Evolutionary conservation across 2,888 invertebrate species (phyloP).

Genomic region (Nebria brevicollis): DNA sequence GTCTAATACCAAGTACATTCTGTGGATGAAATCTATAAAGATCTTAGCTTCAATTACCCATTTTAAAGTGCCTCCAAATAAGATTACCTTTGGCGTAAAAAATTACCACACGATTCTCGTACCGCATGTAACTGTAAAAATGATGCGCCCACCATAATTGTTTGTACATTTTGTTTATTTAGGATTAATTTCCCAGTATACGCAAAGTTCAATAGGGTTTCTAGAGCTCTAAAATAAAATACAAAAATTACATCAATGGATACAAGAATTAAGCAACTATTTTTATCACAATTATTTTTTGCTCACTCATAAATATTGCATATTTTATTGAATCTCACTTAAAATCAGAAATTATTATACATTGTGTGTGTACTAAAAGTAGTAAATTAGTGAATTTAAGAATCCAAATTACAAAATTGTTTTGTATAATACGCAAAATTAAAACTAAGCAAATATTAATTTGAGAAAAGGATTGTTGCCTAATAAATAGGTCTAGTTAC

Average conservation of each 20-base stretch:
- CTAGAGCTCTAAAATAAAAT: slow-evolving; percentile 72
- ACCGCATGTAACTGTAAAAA: slow-evolving; percentile 83
- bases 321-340: too few species aligned
- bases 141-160: slow-evolving; percentile 84
- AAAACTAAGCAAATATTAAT: too few species aligned
- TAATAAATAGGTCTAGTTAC: slow-evolving; percentile 62
- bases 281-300: too few species aligned
- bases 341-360: too few species aligned
- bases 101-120: slow-evolving; percentile 84
- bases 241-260: slow-evolving; percentile 26
- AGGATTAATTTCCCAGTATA: slow-evolving; percentile 83
- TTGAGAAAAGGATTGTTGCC: too few species aligned
- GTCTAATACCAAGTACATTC: slow-evolving; percentile 82
- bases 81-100: slow-evolving; percentile 74
- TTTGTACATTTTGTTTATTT: slow-evolving; percentile 83
- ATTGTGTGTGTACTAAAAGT: too few species aligned
- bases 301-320: too few species aligned
- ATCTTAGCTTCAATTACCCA: slow-evolving; percentile 11
- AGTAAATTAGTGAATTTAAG: too few species aligned
- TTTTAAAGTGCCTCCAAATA: not conserved
- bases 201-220: slow-evolving; percentile 85
- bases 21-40: slow-evolving; percentile 75
- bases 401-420: too few species aligned
- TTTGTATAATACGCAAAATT: too few species aligned
- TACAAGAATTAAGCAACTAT: too few species aligned